These are phyloP conservation scores for Bradypodion pumilum DNA, from an alignment of 2,797 vertebrate genomes.

Conservation along the genomic window DNA sequence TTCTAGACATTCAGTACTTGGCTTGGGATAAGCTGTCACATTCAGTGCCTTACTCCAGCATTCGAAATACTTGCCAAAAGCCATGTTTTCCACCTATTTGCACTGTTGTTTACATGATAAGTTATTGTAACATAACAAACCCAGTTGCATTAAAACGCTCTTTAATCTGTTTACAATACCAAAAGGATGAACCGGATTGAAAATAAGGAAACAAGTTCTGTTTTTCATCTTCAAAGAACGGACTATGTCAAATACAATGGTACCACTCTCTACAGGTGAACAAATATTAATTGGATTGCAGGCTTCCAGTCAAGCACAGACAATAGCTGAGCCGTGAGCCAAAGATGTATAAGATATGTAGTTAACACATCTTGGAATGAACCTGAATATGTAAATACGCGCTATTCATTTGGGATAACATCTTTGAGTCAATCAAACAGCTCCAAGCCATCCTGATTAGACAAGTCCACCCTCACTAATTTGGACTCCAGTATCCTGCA, in stretches of 20 bases:
- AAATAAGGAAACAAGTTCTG: slow-evolving; percentile 5
- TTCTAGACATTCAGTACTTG: slow-evolving; percentile 21
- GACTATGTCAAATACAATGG: background rate
- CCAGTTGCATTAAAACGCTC: slow-evolving; percentile 2
- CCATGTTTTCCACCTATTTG: slow-evolving; percentile 5
- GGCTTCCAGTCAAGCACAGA: background rate
- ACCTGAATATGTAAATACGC: background rate
- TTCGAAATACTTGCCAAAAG: slow-evolving; percentile 19
- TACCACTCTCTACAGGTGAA: background rate
- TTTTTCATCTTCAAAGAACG: background rate
- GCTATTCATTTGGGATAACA: background rate
- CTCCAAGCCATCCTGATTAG: background rate
- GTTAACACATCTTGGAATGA: background rate
- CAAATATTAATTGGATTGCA: background rate
- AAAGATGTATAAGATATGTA: background rate
- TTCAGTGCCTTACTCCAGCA: background rate
- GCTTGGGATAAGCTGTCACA: slow-evolving; percentile 24
- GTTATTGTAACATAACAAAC: slow-evolving; percentile 21
- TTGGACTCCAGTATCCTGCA: background rate
- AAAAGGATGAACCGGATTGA: background rate
- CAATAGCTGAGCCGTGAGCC: background rate
- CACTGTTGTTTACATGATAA: slow-evolving; percentile 31
- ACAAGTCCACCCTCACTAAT: background rate
- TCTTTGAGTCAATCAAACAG: background rate
- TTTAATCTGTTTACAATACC: slow-evolving; percentile 30